Conservation (phyloP, 2,113 vertebrate genomes). For the Halcyon senegalensis region DNA sequence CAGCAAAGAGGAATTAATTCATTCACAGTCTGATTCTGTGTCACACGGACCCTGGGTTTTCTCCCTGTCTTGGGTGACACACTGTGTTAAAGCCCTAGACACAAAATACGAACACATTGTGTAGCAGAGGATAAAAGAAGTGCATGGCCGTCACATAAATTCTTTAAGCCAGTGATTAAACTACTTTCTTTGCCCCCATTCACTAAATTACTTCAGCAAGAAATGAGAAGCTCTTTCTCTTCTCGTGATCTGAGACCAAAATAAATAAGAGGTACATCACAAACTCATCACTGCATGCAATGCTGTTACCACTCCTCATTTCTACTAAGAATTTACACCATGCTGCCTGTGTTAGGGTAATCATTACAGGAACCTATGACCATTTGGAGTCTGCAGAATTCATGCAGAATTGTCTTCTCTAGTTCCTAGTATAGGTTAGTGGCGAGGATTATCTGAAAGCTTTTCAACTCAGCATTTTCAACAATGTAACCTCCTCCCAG, state of each 20-base stretch:
- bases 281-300: neutral
- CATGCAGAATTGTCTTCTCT: neutral
- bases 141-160: neutral
- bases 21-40: neutral
- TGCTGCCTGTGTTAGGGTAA: neutral
- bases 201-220: constrained; percentile 32
- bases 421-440: neutral
- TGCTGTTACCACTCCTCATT: neutral
- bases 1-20: constrained; percentile 3
- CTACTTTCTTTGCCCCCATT: neutral
- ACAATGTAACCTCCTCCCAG: neutral
- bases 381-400: neutral
- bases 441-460: neutral
- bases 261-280: neutral
- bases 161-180: constrained; percentile 20
- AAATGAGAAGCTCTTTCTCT: constrained; percentile 15
- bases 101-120: neutral
- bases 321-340: neutral
- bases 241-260: neutral
- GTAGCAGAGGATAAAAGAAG: constrained; percentile 21
- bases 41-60: neutral
- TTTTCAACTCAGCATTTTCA: neutral
- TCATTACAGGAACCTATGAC: neutral
- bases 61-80: neutral
- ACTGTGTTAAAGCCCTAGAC: neutral